Evolutionary conservation across 2,888 invertebrate genomes (phyloP), one percentile per base, ranked within the genome.

Genomic region (Luffia ferchaultella): DNA sequence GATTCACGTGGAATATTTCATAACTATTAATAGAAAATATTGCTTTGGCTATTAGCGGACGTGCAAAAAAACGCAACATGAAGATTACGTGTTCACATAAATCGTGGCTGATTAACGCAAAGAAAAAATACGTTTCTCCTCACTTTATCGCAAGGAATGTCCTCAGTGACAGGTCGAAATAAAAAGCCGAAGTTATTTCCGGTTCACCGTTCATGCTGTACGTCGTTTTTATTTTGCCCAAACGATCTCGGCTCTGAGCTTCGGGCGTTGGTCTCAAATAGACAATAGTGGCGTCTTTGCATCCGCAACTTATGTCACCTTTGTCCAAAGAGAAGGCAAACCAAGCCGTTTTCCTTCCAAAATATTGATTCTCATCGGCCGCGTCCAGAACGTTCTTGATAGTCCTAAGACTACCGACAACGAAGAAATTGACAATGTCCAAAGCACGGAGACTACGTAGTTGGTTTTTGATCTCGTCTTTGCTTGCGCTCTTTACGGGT

Each of bases 401-500:
- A 3, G 91, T 93, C 46, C 83, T 80, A 46, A 90, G 74, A 60
- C 87, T 90, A 2, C 93, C 95, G 48, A 96, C 79, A 9, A 97
- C 85, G 70, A 97, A 97, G 66, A 92, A 95, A 66, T 96, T 95
- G 18, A 95, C 93, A 43, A 97, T 92, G 62, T 96, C 95, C 60
- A 96, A 74, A 62, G 93, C 90, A 18, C 93, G 82, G 51, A 93
- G 78, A 65, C 90, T 88, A 52, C 87, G 84, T 57, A 95, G 76
- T 67, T 95, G 95, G 0, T 86, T 86, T 58, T 87, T 87, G 46
- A 90, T 83, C 54, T 87, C 87, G 54, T 87, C 88, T 57, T 88
- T 86, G 52, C 86, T 82, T 40, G 86, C 83, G 59, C 82, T 76
- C 57, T 87, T 85, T 0, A 86, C 79, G 5, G 86, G 86, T 2